Evolutionary conservation across 2,797 vertebrate genomes (phyloP).

Genomic region (Coluber constrictor): DNA sequence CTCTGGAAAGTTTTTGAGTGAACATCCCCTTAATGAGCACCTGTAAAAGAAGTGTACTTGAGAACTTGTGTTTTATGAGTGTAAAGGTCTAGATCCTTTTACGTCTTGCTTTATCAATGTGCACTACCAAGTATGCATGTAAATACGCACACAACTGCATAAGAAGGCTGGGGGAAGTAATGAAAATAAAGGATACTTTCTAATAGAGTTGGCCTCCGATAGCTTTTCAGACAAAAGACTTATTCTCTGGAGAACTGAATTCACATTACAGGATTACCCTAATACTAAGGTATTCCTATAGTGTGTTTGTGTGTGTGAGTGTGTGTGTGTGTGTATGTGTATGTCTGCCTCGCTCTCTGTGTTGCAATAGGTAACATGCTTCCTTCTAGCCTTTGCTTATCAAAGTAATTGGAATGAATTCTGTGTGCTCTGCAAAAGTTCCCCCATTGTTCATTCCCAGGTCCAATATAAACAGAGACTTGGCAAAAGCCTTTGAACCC

Average conservation of each 20-base stretch:
- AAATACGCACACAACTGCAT: neutral
- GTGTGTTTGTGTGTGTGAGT: neutral
- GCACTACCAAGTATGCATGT: neutral
- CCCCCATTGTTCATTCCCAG: slow-evolving; percentile 56
- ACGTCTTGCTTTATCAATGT: neutral
- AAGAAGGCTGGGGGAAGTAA: neutral
- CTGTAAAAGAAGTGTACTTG: neutral
- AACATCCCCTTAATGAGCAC: neutral
- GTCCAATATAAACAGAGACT: slow-evolving; percentile 64
- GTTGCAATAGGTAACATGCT: neutral
- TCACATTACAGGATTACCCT: neutral
- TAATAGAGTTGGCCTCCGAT: neutral
- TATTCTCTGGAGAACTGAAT: neutral
- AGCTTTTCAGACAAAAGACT: neutral
- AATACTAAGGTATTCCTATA: neutral
- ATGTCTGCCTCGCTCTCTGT: neutral
- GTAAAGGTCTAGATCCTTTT: neutral
- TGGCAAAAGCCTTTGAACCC: slow-evolving; percentile 52
- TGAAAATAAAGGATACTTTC: neutral
- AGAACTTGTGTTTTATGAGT: neutral
- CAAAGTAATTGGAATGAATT: slow-evolving; percentile 33
- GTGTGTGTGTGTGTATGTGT: too few relatives aligned
- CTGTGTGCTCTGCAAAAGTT: slow-evolving; percentile 59
- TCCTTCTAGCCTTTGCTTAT: slow-evolving; percentile 7
- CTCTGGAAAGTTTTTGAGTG: neutral